These are phyloP conservation scores for Drepana falcataria DNA, from an alignment of 2,888 invertebrate species.

Conservation along the genomic window DNA sequence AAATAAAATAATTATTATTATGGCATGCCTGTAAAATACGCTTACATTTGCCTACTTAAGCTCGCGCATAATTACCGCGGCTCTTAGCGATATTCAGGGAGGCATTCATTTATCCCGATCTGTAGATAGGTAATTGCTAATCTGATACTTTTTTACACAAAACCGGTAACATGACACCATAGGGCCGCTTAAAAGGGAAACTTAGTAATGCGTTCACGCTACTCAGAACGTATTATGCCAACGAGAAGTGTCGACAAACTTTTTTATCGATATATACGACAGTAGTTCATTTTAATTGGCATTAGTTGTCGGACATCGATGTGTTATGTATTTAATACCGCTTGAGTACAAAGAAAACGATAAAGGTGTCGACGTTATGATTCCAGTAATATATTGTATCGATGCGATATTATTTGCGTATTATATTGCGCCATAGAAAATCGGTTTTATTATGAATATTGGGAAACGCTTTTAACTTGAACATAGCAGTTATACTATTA, in stretches of 20 bases:
- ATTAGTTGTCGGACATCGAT: slow-evolving; percentile 15
- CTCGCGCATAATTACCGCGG: slow-evolving; percentile 37
- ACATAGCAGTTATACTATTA: background rate
- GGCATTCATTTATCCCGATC: slow-evolving; percentile 44
- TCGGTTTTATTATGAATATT: background rate
- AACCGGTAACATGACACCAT: slow-evolving; percentile 58
- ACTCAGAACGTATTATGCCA: slow-evolving; percentile 60
- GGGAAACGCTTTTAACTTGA: background rate
- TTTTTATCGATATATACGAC: slow-evolving; percentile 59
- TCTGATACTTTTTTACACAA: slow-evolving; percentile 38
- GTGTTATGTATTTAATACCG: background rate
- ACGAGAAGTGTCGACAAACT: slow-evolving; percentile 28
- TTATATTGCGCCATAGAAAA: background rate
- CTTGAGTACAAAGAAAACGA: background rate
- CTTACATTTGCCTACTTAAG: slow-evolving; percentile 41
- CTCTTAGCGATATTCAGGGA: slow-evolving; percentile 41
- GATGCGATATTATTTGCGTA: no score
- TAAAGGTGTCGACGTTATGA: background rate
- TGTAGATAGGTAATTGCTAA: slow-evolving; percentile 54
- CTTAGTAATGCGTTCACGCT: slow-evolving; percentile 67
- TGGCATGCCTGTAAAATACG: slow-evolving; percentile 20
- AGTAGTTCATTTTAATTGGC: slow-evolving; percentile 62
- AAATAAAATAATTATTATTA: slow-evolving; percentile 39
- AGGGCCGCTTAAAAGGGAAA: slow-evolving; percentile 63
- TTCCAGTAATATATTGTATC: no score